Evolutionary conservation across 2,113 vertebrate genomes (phyloP), one percentile per base, ranked within the genome.

Genomic region (Acanthisitta chloris): DNA sequence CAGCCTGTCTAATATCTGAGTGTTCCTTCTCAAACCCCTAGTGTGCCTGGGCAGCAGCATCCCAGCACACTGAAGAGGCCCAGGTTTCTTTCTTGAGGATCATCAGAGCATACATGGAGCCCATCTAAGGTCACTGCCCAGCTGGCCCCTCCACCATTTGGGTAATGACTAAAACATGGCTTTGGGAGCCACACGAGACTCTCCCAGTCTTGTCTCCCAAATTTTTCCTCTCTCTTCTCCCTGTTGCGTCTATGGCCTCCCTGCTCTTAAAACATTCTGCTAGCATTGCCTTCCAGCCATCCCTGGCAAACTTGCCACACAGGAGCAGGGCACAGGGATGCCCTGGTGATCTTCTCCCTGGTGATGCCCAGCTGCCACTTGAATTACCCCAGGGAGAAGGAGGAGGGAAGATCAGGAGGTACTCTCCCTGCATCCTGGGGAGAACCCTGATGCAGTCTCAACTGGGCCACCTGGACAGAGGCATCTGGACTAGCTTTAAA

Each of bases 391-490:
- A 61, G 8, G 24, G 8, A 71, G 36, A 31, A 79, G 38, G 34
- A 61, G 33, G 9, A 83, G 31, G 25, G 21, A 70, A 71, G 18
- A 17, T 17, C 4, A 2, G 40, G 21, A 85, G 8, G 21, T 76
- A 17, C 51, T 62, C 16, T 85, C 14, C 20, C 11, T 90, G 31
- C 33, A 90, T 57, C 23, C 51, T 80, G 26, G 20, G 23, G 23
- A 67, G 33, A 64, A 33, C 8, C 8, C 23, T 54, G 8, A 15
- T 84, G 59, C 38, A 62, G 16, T 26, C 43, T 85, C 52, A 67
- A 2, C 8, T 1, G 3, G 19, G 20, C 14, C 31, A 43, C 8
- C 43, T 0, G 0, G 10, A 24, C 26, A 82, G 34, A 86, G 26
- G 10, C 4, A 19, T 31, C 23, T 73, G 42, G 28, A 29, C 28